Evolutionary conservation across 2,797 vertebrate genomes (phyloP).

Genomic region (Chrosomus eos): DNA sequence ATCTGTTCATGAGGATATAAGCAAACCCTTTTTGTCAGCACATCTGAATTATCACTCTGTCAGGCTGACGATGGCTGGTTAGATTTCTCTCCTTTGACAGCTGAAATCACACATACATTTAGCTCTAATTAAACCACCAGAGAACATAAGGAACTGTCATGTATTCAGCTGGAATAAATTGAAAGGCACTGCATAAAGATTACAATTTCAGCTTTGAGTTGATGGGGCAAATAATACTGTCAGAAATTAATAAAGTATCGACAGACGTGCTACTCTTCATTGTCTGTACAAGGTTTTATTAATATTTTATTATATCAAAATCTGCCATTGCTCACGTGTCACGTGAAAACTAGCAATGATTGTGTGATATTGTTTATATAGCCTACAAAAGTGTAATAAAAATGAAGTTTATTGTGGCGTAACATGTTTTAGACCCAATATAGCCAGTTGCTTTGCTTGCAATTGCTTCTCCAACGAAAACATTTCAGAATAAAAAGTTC

Average conservation of each 20-base stretch:
- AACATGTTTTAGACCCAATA: background rate
- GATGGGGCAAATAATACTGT: slow-evolving; percentile 67
- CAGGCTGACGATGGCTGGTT: slow-evolving; percentile 68
- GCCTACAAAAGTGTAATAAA: background rate
- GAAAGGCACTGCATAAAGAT: slow-evolving; percentile 68
- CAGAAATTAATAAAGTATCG: slow-evolving; percentile 50
- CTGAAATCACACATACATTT: slow-evolving; percentile 68
- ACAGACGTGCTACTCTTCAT: too few species aligned
- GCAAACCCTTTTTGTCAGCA: slow-evolving; percentile 64
- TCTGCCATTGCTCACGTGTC: background rate
- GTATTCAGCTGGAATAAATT: slow-evolving; percentile 71
- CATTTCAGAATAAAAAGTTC: background rate
- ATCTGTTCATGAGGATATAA: slow-evolving; percentile 53
- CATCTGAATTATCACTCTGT: slow-evolving; percentile 70
- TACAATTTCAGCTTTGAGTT: slow-evolving; percentile 71
- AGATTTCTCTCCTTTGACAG: slow-evolving; percentile 71
- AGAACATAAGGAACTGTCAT: slow-evolving; percentile 69
- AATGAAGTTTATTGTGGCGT: background rate
- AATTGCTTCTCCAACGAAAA: background rate
- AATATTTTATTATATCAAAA: background rate
- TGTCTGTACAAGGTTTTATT: too few species aligned
- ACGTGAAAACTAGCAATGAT: background rate
- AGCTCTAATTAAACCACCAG: slow-evolving; percentile 77
- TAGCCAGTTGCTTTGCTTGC: background rate
- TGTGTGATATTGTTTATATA: background rate